Evolutionary conservation across 2,888 invertebrate genomes (phyloP), one percentile per base, ranked within the genome.

Genomic region (Athalia rosae): DNA sequence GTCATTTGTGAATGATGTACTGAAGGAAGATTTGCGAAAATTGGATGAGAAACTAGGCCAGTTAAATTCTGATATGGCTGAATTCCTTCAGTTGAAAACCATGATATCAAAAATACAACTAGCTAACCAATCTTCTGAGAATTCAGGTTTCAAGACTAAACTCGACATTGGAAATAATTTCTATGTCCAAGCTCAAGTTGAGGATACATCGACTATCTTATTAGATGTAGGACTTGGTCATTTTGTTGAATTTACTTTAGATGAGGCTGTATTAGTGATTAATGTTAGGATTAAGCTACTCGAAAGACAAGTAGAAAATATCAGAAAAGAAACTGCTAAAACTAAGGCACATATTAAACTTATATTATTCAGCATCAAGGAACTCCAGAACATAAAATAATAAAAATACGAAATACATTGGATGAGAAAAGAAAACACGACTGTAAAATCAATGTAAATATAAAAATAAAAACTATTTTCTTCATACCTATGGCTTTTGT

Each of bases 131-230:
- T 50, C 67, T 3, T 86, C 92, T 0, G 91, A 93, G 66, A 91
- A 92, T 4, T 90, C 91, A 79, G 92, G 92, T 47, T 91, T 94
- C 71, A 94, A 94, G 84, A 94, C 94, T 0, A 92, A 94, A 90
- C 92, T 97, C 45, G 95, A 97, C 87, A 90, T 97, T 48, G 97
- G 97, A n/a, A 94, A 95, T 83, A 95, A 95, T 87, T 95, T 96
- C 82, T 97, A 95, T 84, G 94, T 95, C 87, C 94, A 96, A 88
- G 96, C 96, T 0, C 91, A 93, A 76, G 93, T 96, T 74, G 90
- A 92, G 73, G 93, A 95, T 86, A 91, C 93, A 0, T 92, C 93
- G 0, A 92, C 90, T 59, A 92, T 97, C 73, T 90, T 94, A 43
- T 92, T 97, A 43, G 93, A 95, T 86, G 90, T 97, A 79, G 97